phyloP scores from a whole-genome alignment of 2,113 vertebrate genomes.

The Ciconia maguari region DNA sequence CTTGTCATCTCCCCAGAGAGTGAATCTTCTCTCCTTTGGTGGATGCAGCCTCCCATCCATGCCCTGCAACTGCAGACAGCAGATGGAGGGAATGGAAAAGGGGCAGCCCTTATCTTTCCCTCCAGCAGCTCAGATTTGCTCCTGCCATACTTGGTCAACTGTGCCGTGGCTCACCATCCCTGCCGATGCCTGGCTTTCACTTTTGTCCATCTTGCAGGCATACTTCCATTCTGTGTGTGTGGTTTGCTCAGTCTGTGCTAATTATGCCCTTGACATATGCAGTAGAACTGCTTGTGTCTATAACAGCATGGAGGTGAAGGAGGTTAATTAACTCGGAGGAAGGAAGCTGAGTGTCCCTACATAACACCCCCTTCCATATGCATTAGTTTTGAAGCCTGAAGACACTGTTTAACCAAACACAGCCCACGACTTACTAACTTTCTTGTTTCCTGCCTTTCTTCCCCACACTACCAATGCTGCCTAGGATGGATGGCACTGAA shows the following conservation, averaged over 20 bases:
- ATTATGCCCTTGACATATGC: conserved; percentile 67
- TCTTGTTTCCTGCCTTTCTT: background rate
- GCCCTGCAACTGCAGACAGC: background rate
- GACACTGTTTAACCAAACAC: conserved; percentile 36
- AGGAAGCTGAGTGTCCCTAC: conserved; percentile 57
- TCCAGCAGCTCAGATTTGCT: background rate
- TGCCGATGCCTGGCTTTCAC: background rate
- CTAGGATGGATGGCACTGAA: background rate
- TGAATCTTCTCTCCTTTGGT: background rate
- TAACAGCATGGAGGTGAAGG: conserved; percentile 60
- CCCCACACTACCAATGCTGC: background rate
- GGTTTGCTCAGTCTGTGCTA: conserved; percentile 67
- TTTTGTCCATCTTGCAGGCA: background rate
- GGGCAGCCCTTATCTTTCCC: background rate
- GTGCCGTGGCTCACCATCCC: background rate
- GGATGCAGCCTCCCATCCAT: background rate
- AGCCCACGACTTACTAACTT: background rate
- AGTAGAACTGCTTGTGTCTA: conserved; percentile 61
- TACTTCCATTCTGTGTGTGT: background rate
- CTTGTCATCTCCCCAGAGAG: background rate
- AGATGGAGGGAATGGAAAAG: background rate
- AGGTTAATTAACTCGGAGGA: conserved; percentile 78
- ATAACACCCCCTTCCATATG: conserved; percentile 55
- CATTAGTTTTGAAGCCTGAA: conserved; percentile 52
- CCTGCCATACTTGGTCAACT: background rate